Conservation (phyloP, 1,140 invertebrate genomes). For the Thalassaphorura encarpata region DNA sequence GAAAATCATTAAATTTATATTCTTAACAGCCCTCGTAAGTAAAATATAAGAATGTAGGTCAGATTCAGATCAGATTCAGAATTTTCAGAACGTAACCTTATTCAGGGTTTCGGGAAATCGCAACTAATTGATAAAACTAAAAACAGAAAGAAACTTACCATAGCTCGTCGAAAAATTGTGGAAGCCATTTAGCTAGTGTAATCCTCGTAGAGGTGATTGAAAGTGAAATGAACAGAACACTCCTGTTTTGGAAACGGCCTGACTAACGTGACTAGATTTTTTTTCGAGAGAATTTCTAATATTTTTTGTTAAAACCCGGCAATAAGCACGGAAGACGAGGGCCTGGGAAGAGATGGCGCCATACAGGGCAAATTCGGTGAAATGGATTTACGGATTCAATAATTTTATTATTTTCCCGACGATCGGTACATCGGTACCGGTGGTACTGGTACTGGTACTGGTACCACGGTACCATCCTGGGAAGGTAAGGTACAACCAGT, state of each 20-base stretch:
- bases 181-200: conserved; percentile 11
- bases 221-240: background rate
- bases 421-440: too few relatives aligned
- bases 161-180: conserved; percentile 16
- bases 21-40: background rate
- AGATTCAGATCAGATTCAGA: background rate
- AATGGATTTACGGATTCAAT: too few relatives aligned
- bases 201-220: background rate
- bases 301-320: background rate
- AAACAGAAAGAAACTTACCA: conserved; percentile 13
- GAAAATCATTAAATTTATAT: background rate
- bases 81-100: background rate
- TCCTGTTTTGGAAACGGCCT: too few relatives aligned
- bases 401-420: too few relatives aligned
- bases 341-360: too few relatives aligned
- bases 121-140: background rate
- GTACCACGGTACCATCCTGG: too few relatives aligned
- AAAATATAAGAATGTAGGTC: background rate
- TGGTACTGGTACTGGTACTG: too few relatives aligned
- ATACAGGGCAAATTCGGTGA: too few relatives aligned
- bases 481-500: too few relatives aligned
- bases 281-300: background rate
- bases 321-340: too few relatives aligned
- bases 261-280: background rate
- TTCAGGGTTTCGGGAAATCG: background rate